Conservation (phyloP, 2,797 vertebrate genomes). For the Poeciliopsis turneri region DNA sequence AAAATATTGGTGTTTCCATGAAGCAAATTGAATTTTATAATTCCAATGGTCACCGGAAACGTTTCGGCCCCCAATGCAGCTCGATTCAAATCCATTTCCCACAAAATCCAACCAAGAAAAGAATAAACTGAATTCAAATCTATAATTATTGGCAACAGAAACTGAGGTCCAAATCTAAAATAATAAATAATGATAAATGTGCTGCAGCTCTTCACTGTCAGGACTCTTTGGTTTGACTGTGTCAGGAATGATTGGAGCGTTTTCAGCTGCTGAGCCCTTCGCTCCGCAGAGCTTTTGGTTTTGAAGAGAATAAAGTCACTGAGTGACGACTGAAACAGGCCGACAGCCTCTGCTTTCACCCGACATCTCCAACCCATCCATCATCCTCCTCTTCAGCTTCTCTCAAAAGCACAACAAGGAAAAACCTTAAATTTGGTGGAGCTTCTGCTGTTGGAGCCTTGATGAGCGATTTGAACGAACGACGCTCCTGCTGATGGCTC, state of each 20-base stretch:
- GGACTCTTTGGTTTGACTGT: not conserved
- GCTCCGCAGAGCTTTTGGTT: not conserved
- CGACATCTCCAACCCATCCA: not conserved
- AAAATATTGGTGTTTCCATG: too few relatives aligned
- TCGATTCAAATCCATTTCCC: too few relatives aligned
- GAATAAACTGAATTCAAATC: not conserved
- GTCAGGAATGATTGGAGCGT: not conserved
- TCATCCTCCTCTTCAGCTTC: constrained; percentile 11
- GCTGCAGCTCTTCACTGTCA: not conserved
- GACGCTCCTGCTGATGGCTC: not conserved
- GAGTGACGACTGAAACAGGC: constrained; percentile 2
- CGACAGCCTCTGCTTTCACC: not conserved
- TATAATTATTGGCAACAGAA: not conserved
- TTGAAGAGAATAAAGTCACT: not conserved
- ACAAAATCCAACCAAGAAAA: not conserved
- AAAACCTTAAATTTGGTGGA: not conserved
- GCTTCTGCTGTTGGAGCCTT: constrained; percentile 1
- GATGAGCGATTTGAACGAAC: too few relatives aligned
- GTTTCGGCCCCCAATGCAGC: too few relatives aligned
- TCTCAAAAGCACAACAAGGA: constrained; percentile 15
- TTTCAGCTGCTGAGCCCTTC: not conserved
- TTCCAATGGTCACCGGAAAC: too few relatives aligned
- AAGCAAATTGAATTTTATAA: too few relatives aligned
- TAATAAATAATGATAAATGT: not conserved
- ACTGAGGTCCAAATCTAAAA: not conserved